phyloP scores from a whole-genome alignment of 2,797 vertebrate species.

The Leuciscus waleckii region DNA sequence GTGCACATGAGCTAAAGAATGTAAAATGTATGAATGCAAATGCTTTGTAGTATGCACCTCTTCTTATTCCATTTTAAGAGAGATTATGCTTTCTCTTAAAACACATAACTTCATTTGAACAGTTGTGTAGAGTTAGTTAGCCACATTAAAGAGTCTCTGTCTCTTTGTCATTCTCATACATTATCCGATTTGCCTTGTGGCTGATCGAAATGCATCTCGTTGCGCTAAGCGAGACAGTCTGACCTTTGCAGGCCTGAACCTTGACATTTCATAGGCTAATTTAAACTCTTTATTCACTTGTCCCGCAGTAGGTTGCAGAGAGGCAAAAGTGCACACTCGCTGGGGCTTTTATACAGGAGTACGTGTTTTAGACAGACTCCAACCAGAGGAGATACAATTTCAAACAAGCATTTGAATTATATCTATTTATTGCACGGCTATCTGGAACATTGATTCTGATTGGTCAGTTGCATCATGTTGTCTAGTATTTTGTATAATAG shows the following conservation, averaged over 20 bases:
- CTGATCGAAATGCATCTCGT: conserved; percentile 56
- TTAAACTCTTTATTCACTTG: conserved; percentile 76
- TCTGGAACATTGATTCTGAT: not conserved
- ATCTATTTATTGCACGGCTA: not conserved
- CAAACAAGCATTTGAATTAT: not conserved
- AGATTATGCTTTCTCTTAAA: not conserved
- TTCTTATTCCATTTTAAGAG: not conserved
- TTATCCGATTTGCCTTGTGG: conserved; percentile 20
- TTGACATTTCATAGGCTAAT: conserved; percentile 82
- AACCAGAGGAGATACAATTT: conserved; percentile 6
- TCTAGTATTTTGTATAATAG: not conserved
- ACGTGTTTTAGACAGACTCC: not conserved
- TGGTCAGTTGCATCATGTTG: not conserved
- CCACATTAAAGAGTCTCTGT: not conserved
- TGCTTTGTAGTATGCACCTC: not conserved
- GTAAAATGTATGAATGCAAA: not conserved
- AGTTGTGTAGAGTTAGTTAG: not conserved
- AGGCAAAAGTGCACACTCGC: not conserved
- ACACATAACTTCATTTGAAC: not conserved
- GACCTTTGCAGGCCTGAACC: conserved; percentile 78
- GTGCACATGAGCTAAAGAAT: not conserved
- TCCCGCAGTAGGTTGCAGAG: conserved; percentile 31
- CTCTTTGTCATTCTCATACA: conserved; percentile 8
- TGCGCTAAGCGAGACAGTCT: conserved; percentile 45
- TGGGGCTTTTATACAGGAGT: not conserved